These are phyloP conservation scores for Neoarius graeffei DNA, from an alignment of 2,113 vertebrate genomes.

Conservation along the genomic window DNA sequence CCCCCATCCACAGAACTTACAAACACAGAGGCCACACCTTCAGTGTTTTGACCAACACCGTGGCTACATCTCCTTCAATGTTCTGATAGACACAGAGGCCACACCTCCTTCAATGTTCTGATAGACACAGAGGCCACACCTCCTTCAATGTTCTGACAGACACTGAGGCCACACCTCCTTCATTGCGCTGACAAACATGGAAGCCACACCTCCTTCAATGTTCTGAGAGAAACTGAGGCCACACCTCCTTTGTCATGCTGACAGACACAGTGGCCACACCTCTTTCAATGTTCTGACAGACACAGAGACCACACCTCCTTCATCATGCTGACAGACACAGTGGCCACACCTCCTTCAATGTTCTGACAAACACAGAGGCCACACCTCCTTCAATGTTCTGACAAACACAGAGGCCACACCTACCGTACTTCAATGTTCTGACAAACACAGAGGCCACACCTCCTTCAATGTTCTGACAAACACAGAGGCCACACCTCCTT, in stretches of 20 bases:
- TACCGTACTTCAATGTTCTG: accelerated
- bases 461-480: neutral
- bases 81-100: neutral
- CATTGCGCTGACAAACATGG: neutral
- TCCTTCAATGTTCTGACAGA: neutral
- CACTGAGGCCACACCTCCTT: neutral
- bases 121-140: neutral
- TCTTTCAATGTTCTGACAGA: neutral
- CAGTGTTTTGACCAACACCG: neutral
- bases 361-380: too few relatives aligned
- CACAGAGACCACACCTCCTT: neutral
- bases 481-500: neutral
- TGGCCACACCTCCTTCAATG: neutral
- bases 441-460: too few relatives aligned
- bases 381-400: neutral
- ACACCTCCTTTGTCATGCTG: neutral
- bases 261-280: neutral
- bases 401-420: neutral
- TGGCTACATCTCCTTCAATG: neutral
- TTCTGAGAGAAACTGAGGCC: neutral
- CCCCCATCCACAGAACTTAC: too few relatives aligned
- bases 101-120: neutral
- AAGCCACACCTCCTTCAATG: neutral
- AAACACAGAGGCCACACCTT: too few relatives aligned
- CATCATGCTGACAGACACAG: neutral